These are phyloP conservation scores for Crotophaga sulcirostris DNA, from an alignment of 2,113 vertebrate genomes.

Conservation along the genomic window DNA sequence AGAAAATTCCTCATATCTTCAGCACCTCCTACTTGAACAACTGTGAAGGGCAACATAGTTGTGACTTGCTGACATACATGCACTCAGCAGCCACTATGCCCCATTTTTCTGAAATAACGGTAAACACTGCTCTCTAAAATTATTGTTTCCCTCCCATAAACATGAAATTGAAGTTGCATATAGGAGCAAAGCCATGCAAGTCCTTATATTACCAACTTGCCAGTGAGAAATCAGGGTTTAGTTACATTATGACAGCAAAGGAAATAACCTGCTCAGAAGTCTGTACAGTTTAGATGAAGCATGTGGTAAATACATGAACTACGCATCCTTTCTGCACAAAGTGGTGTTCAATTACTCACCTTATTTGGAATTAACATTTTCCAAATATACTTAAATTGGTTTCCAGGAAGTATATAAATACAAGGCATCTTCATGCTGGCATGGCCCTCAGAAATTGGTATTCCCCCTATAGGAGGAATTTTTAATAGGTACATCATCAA, in stretches of 20 bases:
- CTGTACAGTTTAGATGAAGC: neutral
- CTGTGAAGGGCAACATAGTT: neutral
- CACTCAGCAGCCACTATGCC: neutral
- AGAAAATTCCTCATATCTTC: neutral
- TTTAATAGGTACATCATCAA: neutral
- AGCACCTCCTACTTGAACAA: neutral
- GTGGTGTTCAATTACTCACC: constrained; percentile 50
- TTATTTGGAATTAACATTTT: constrained; percentile 60
- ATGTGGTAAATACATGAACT: neutral
- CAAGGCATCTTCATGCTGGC: constrained; percentile 44
- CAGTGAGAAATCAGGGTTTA: neutral
- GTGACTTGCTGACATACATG: neutral
- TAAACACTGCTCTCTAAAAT: constrained; percentile 1
- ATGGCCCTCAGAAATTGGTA: constrained; percentile 58
- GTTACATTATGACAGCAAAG: neutral
- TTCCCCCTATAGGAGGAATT: constrained; percentile 49
- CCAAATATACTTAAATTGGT: constrained; percentile 65
- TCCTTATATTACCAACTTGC: neutral
- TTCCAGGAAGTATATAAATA: constrained; percentile 58
- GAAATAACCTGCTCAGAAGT: neutral
- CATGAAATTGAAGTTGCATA: neutral
- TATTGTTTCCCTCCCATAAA: neutral
- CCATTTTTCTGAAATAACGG: neutral
- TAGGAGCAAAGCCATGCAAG: neutral
- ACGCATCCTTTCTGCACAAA: neutral